These are phyloP conservation scores for Thecocarcelia acutangulata DNA, from an alignment of 2,888 invertebrate species.

Conservation along the genomic window DNA sequence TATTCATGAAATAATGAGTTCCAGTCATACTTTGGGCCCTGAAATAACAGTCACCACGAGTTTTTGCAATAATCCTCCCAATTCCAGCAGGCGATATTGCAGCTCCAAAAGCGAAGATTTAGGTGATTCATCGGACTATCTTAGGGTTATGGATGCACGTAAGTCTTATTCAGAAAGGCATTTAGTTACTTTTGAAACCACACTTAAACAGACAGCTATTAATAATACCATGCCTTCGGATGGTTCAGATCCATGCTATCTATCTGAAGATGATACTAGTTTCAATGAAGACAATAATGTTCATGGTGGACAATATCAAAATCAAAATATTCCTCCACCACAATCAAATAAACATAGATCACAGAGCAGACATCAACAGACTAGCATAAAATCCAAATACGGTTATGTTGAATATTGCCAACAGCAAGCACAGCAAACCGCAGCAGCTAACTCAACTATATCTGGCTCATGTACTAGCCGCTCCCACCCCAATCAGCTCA, in stretches of 20 bases:
- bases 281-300: constrained; percentile 80
- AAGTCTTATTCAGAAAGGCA: constrained; percentile 80
- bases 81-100: constrained; percentile 75
- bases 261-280: constrained; percentile 78
- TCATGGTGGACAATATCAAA: constrained; percentile 64
- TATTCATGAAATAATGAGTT: constrained; percentile 73
- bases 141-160: constrained; percentile 78
- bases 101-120: constrained; percentile 79
- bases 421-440: constrained; percentile 35
- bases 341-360: constrained; percentile 55
- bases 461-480: constrained; percentile 59
- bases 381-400: constrained; percentile 46
- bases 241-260: constrained; percentile 72
- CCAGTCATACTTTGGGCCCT: constrained; percentile 65
- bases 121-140: constrained; percentile 76
- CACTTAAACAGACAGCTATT: constrained; percentile 80
- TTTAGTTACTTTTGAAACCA: constrained; percentile 76
- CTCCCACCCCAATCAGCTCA: constrained; percentile 72
- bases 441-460: constrained; percentile 38
- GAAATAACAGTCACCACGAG: constrained; percentile 75
- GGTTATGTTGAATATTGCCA: constrained; percentile 54
- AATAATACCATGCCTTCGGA: constrained; percentile 76
- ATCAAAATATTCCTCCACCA: constrained; percentile 66
- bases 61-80: constrained; percentile 75
- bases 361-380: constrained; percentile 58